These are phyloP conservation scores for Copidosoma floridanum DNA, from an alignment of 1,140 invertebrate genomes.

Conservation along the genomic window DNA sequence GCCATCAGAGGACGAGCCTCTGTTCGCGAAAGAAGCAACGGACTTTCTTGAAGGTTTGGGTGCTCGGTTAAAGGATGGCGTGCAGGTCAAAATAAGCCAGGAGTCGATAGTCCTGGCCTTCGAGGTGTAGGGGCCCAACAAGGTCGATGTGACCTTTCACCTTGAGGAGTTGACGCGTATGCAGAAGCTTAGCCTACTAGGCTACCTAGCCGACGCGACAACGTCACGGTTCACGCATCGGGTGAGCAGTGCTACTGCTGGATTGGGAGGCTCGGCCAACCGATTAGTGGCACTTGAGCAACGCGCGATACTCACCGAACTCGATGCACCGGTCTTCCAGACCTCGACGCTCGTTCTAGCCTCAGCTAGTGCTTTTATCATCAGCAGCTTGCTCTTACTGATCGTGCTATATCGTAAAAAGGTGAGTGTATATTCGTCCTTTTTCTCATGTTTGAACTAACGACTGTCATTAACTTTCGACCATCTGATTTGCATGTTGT, in stretches of 20 bases:
- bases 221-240: constrained; percentile 63
- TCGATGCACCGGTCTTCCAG: constrained; percentile 68
- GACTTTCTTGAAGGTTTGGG: constrained; percentile 57
- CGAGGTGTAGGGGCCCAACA: constrained; percentile 63
- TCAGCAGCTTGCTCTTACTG: constrained; percentile 67
- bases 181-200: constrained; percentile 48
- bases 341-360: constrained; percentile 69
- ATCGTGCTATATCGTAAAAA: constrained; percentile 67
- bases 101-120: constrained; percentile 63
- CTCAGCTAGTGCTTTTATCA: constrained; percentile 69
- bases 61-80: constrained; percentile 57
- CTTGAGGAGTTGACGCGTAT: constrained; percentile 63
- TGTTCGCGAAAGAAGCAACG: constrained; percentile 58
- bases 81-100: constrained; percentile 58
- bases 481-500: too few species aligned
- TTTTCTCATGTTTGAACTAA: background rate
- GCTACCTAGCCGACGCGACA: constrained; percentile 66
- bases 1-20: constrained; percentile 52
- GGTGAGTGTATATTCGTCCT: constrained; percentile 43
- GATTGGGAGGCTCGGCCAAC: constrained; percentile 47
- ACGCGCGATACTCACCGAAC: constrained; percentile 66
- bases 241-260: constrained; percentile 54
- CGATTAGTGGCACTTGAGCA: constrained; percentile 63
- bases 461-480: too few species aligned
- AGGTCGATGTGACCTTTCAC: constrained; percentile 66